A percentile compares a stretch with the other conserved stretches of the same genome.
phyloP scores from a whole-genome alignment of 1,140 invertebrate species.

The Drosophila ananassae region DNA sequence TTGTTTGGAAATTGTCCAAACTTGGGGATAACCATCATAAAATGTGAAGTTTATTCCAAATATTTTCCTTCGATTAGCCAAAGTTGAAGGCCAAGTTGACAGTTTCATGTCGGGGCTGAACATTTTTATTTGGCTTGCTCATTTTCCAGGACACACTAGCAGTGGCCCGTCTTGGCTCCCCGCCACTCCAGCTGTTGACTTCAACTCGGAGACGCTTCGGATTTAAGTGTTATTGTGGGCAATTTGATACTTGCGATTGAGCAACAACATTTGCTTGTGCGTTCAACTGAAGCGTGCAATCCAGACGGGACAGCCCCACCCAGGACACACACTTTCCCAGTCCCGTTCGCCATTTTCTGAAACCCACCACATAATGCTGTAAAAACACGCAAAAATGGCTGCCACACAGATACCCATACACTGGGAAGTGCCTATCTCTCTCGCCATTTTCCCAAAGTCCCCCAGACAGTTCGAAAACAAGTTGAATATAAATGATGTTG shows the following conservation, averaged over 20 bases:
- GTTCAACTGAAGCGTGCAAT: slow-evolving; percentile 75
- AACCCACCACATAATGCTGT: slow-evolving; percentile 47
- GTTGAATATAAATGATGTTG: slow-evolving; percentile 82
- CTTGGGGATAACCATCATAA: slow-evolving; percentile 11
- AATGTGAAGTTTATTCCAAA: slow-evolving; percentile 35
- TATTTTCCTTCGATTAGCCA: slow-evolving; percentile 45
- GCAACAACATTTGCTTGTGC: slow-evolving; percentile 83
- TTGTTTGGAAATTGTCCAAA: slow-evolving; percentile 2
- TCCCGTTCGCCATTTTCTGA: background rate
- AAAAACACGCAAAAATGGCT: slow-evolving; percentile 74
- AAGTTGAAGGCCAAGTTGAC: slow-evolving; percentile 29
- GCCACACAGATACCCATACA: slow-evolving; percentile 38
- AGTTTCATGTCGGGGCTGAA: slow-evolving; percentile 46
- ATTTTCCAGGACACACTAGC: slow-evolving; percentile 46
- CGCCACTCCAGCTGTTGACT: slow-evolving; percentile 46
- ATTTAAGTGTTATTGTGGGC: slow-evolving; percentile 84
- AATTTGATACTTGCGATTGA: slow-evolving; percentile 84
- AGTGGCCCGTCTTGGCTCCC: background rate
- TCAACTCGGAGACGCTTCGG: slow-evolving; percentile 60
- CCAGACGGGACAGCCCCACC: slow-evolving; percentile 40
- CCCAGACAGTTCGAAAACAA: slow-evolving; percentile 73
- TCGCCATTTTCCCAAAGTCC: slow-evolving; percentile 18
- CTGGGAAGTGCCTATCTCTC: background rate
- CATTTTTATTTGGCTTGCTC: slow-evolving; percentile 72
- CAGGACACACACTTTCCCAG: slow-evolving; percentile 1